Evolutionary conservation across 1,140 invertebrate species (phyloP).

Genomic region (Conopomorpha cramerella): DNA sequence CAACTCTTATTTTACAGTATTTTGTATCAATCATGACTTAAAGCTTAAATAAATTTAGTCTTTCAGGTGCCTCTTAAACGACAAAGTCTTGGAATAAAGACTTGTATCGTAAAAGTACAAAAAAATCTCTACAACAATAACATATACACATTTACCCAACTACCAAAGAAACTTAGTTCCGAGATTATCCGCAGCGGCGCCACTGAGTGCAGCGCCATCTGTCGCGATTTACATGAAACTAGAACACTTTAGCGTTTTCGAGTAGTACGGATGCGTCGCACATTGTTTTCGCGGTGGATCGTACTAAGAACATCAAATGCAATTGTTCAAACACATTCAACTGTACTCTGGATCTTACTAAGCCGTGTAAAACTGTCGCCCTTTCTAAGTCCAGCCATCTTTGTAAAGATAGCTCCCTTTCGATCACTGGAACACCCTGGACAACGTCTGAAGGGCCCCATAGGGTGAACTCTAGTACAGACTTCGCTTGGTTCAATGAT

Average conservation of each 20-base stretch:
- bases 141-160: no score
- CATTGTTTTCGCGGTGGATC: constrained; percentile 79
- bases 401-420: constrained; percentile 73
- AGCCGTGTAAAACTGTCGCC: constrained; percentile 77
- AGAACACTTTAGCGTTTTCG: constrained; percentile 58
- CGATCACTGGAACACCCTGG: constrained; percentile 66
- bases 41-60: no score
- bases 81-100: constrained; percentile 7
- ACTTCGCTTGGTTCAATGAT: constrained; percentile 73
- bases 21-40: no score
- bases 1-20: no score
- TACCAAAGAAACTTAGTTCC: no score
- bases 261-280: constrained; percentile 74
- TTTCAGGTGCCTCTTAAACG: constrained; percentile 16
- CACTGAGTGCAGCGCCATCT: no score
- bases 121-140: no score
- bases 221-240: constrained; percentile 15
- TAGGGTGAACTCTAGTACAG: constrained; percentile 79
- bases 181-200: no score
- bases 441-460: constrained; percentile 82
- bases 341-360: constrained; percentile 74
- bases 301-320: constrained; percentile 79
- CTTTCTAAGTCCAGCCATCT: constrained; percentile 83
- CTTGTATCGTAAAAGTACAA: no score
- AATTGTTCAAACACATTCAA: constrained; percentile 78